phyloP scores from a whole-genome alignment of 1,140 invertebrate species.

The Amyelois transitella region DNA sequence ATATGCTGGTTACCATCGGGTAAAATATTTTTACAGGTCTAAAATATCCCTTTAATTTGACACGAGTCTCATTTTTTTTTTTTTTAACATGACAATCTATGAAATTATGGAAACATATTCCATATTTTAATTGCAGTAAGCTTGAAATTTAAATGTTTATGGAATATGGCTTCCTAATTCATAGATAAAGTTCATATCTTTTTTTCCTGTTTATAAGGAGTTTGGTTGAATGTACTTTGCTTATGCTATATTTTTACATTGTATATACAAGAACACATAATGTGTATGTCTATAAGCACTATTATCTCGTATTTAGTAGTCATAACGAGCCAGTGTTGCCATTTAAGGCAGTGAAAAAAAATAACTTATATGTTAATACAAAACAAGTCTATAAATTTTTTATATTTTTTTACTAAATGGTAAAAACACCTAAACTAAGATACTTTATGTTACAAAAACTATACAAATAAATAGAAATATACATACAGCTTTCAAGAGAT shows the following conservation, averaged over 20 bases:
- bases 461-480: constrained; percentile 10
- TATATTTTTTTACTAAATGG: constrained; percentile 7
- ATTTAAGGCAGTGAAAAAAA: neutral
- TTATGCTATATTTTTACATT: neutral
- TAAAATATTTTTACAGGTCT: too few species aligned
- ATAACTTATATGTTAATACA: neutral
- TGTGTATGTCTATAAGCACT: neutral
- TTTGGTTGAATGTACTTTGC: neutral
- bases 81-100: too few species aligned
- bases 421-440: neutral
- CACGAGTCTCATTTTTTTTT: too few species aligned
- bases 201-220: too few species aligned
- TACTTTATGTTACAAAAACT: constrained; percentile 12
- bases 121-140: too few species aligned
- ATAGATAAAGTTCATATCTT: too few species aligned
- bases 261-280: neutral
- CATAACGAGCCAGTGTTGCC: neutral
- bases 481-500: neutral
- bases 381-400: constrained; percentile 7
- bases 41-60: too few species aligned
- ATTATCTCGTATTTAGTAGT: neutral
- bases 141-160: too few species aligned
- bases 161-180: too few species aligned
- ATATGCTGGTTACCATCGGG: too few species aligned
- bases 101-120: too few species aligned